Percentiles rank a stretch among this genome's conserved stretches.
Conservation (phyloP, 1,140 invertebrate species). For the Cyphomyrmex costatus region DNA sequence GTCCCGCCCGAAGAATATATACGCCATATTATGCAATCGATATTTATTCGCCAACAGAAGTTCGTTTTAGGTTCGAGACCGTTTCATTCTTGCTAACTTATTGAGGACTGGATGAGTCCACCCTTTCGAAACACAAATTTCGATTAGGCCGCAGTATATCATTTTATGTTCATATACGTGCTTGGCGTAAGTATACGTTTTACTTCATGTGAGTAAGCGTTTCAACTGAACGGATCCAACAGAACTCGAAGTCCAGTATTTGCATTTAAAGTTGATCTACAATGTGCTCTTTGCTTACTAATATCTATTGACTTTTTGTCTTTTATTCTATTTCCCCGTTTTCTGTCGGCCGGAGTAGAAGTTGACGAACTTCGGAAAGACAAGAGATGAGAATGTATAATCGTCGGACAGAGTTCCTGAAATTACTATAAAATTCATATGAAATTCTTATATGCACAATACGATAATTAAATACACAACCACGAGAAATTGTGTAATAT, state of each 20-base stretch:
- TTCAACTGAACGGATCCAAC: not conserved
- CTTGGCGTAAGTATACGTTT: not conserved
- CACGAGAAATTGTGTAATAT: too few relatives aligned
- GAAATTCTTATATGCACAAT: too few relatives aligned
- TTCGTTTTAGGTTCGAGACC: not conserved
- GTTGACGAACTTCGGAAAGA: too few relatives aligned
- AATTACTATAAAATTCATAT: too few relatives aligned
- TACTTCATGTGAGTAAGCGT: not conserved
- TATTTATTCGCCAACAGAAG: slow-evolving; percentile 16
- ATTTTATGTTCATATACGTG: slow-evolving; percentile 7
- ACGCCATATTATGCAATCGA: not conserved
- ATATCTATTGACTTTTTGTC: too few relatives aligned
- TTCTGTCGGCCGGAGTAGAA: too few relatives aligned
- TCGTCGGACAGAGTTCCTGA: too few relatives aligned
- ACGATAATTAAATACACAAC: too few relatives aligned
- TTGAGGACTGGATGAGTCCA: not conserved
- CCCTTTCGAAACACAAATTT: not conserved
- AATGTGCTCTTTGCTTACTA: too few relatives aligned
- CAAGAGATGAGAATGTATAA: too few relatives aligned
- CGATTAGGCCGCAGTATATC: not conserved
- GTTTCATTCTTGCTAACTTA: not conserved
- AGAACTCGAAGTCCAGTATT: not conserved
- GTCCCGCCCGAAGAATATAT: not conserved
- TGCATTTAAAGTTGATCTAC: not conserved
- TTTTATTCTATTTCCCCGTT: too few relatives aligned